phyloP scores from a whole-genome alignment of 2,888 invertebrate genomes.

The Chironomus riparius region DNA sequence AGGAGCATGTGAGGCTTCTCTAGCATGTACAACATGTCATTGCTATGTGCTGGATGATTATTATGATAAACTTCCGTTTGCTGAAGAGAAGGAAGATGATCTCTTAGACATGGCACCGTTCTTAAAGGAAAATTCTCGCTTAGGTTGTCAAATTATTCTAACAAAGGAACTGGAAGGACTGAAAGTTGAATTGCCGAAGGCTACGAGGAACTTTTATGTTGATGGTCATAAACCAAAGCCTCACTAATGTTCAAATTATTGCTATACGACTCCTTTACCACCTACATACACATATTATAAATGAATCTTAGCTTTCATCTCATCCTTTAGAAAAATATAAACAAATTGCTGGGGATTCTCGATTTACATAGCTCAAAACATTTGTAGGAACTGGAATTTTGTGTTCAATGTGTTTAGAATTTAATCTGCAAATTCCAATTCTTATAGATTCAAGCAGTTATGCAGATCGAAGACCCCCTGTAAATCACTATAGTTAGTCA shows the following conservation, averaged over 20 bases:
- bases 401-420: too few relatives aligned
- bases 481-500: too few relatives aligned
- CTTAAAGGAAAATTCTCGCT: slow-evolving; percentile 86
- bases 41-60: slow-evolving; percentile 77
- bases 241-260: slow-evolving; percentile 50
- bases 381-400: too few relatives aligned
- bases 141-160: slow-evolving; percentile 87
- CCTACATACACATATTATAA: too few relatives aligned
- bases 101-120: slow-evolving; percentile 94
- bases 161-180: slow-evolving; percentile 83
- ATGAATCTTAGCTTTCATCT: too few relatives aligned
- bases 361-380: too few relatives aligned
- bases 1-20: slow-evolving; percentile 96
- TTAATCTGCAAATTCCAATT: too few relatives aligned
- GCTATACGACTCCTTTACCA: too few relatives aligned
- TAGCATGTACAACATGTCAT: slow-evolving; percentile 98
- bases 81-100: slow-evolving; percentile 94
- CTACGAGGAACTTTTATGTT: slow-evolving; percentile 93
- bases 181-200: slow-evolving; percentile 69
- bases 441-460: too few relatives aligned
- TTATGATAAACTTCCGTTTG: slow-evolving; percentile 61
- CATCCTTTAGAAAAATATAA: too few relatives aligned
- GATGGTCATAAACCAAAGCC: slow-evolving; percentile 95
- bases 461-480: too few relatives aligned
- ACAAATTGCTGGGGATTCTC: too few relatives aligned